phyloP scores from a whole-genome alignment of 2,888 invertebrate genomes.

The Xestobium rufovillosum region DNA sequence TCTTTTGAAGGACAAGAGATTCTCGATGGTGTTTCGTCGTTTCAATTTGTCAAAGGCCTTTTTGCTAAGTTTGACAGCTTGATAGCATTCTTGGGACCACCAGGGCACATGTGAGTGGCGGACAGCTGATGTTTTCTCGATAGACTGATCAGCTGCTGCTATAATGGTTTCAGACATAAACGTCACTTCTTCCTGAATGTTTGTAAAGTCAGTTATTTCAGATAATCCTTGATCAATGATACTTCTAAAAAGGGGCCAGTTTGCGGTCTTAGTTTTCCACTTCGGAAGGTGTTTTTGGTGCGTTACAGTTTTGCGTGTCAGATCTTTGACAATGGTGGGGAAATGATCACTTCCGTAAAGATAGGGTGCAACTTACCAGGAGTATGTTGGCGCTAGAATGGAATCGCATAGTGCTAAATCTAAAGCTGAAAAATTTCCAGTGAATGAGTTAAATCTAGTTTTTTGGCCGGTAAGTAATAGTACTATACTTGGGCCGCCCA shows the following conservation, averaged over 20 bases:
- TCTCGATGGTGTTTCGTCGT: not conserved
- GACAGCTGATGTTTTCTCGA: slow-evolving; percentile 6
- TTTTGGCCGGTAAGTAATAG: slow-evolving; percentile 13
- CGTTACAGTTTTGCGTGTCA: not conserved
- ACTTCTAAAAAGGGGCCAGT: slow-evolving; percentile 8
- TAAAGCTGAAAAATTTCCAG: slow-evolving; percentile 10
- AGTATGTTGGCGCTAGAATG: not conserved
- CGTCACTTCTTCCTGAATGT: not conserved
- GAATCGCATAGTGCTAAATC: slow-evolving; percentile 10
- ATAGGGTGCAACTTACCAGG: slow-evolving; percentile 7
- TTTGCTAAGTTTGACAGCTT: slow-evolving; percentile 12
- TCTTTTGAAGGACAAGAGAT: not conserved
- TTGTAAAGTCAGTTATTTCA: slow-evolving; percentile 3
- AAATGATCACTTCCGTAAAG: slow-evolving; percentile 7
- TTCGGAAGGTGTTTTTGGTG: not conserved
- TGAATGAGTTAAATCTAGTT: slow-evolving; percentile 7
- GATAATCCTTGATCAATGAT: too few species aligned
- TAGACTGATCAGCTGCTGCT: slow-evolving; percentile 4
- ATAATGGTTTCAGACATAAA: not conserved
- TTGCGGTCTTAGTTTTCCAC: slow-evolving; percentile 11
- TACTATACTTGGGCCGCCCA: too few species aligned
- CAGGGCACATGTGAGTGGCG: slow-evolving; percentile 13
- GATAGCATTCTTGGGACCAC: slow-evolving; percentile 21
- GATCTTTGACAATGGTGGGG: slow-evolving; percentile 8
- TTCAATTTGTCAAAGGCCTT: slow-evolving; percentile 1